Conservation (phyloP, 2,888 invertebrate genomes). For the Deilephila elpenor region DNA sequence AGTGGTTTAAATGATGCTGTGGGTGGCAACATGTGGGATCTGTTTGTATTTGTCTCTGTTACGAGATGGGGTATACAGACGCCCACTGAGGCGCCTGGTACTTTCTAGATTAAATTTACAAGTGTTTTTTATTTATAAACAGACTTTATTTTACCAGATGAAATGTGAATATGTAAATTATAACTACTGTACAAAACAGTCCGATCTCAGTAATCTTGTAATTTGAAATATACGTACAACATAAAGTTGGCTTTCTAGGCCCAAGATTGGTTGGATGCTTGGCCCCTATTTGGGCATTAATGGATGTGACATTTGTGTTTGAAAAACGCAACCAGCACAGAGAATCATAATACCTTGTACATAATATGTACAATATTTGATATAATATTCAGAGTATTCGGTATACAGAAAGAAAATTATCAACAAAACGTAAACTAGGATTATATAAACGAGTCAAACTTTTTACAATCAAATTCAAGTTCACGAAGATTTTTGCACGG, state of each 20-base stretch:
- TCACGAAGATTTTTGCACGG: conserved; percentile 21
- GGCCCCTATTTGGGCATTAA: no score
- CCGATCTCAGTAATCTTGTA: neutral
- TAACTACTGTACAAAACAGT: neutral
- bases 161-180: neutral
- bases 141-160: neutral
- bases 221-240: neutral
- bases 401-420: neutral
- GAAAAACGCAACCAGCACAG: no score
- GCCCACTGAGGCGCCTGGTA: neutral
- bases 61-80: conserved; percentile 2
- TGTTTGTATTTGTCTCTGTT: conserved; percentile 34
- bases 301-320: no score
- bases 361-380: no score
- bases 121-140: neutral
- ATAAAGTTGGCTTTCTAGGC: neutral
- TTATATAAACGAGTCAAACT: neutral
- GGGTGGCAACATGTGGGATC: conserved; percentile 67
- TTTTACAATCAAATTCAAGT: conserved; percentile 9
- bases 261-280: neutral
- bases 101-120: neutral
- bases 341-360: no score
- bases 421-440: neutral
- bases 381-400: no score
- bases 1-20: conserved; percentile 63